Conservation (phyloP, 1,140 invertebrate species). For the Laupala kohalensis region DNA sequence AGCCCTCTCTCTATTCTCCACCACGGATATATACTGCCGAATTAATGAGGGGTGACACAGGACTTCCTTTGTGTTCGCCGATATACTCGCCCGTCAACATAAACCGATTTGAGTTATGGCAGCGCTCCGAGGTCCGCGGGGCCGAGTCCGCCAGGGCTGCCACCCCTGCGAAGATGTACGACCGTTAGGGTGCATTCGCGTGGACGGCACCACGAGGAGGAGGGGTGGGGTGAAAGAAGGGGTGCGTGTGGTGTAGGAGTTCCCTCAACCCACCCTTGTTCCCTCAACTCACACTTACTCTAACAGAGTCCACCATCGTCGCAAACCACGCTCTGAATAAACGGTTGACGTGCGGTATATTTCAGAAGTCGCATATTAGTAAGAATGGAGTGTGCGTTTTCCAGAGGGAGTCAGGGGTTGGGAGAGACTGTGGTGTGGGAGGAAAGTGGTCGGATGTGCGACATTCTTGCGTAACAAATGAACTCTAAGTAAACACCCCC, state of each 20-base stretch:
- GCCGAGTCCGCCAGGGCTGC: not conserved
- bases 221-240: not conserved
- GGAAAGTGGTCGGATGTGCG: no score
- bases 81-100: not conserved
- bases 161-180: not conserved
- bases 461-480: no score
- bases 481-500: no score
- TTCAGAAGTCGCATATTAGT: not conserved
- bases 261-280: no score
- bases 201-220: no score
- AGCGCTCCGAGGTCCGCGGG: not conserved
- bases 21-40: not conserved
- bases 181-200: not conserved
- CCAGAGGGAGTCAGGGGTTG: not conserved
- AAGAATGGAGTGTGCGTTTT: not conserved
- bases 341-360: not conserved
- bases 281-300: no score
- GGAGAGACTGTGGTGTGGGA: not conserved
- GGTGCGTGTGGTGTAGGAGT: not conserved
- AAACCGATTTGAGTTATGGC: not conserved
- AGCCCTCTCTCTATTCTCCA: not conserved
- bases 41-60: not conserved
- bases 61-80: not conserved
- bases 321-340: not conserved
- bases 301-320: no score